These are phyloP conservation scores for Eristalis arbustorum DNA, from an alignment of 2,888 invertebrate species.

Conservation along the genomic window DNA sequence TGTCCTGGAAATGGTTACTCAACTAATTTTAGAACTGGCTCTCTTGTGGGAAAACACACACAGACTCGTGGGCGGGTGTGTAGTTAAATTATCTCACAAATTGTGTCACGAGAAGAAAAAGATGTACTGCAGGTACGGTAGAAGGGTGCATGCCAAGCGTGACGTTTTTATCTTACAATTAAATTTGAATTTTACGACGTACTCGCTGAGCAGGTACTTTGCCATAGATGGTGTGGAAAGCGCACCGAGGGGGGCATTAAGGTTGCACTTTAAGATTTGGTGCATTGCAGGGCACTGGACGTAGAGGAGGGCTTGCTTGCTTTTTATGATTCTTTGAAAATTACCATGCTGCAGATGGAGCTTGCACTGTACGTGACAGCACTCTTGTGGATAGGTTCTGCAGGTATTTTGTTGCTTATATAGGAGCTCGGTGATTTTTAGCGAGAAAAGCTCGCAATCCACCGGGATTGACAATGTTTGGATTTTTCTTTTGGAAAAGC, in stretches of 20 bases:
- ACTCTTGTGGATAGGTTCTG: neutral
- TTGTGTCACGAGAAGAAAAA: neutral
- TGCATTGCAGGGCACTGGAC: neutral
- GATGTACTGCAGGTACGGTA: no score
- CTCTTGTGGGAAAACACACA: neutral
- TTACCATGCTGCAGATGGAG: neutral
- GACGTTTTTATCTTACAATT: neutral
- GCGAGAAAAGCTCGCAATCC: neutral
- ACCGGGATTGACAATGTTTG: neutral
- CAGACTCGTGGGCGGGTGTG: neutral
- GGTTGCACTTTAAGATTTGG: neutral
- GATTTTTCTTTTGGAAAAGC: neutral
- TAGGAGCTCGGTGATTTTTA: no score
- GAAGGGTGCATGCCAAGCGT: neutral
- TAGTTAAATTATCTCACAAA: neutral
- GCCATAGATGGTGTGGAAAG: neutral
- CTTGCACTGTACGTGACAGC: neutral
- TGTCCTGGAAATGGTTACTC: neutral
- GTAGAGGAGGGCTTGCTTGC: neutral
- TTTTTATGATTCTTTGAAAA: neutral
- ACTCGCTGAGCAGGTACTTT: neutral
- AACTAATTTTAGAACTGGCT: neutral
- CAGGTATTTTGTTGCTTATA: neutral
- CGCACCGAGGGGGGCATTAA: neutral
- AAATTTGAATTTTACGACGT: neutral